These are phyloP conservation scores for Synchiropus splendidus DNA, from an alignment of 2,113 vertebrate genomes.

Conservation along the genomic window DNA sequence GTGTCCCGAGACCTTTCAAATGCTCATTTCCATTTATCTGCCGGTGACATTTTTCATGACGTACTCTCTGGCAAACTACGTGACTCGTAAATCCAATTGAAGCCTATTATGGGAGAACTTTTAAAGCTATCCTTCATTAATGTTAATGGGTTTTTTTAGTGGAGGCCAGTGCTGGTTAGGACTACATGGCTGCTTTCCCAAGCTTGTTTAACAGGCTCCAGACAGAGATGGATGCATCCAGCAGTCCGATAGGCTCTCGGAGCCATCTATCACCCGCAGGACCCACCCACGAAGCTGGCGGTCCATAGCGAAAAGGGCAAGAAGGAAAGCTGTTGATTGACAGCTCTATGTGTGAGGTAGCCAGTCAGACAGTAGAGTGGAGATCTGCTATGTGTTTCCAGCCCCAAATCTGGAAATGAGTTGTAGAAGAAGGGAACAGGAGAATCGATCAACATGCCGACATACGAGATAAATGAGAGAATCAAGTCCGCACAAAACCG, in stretches of 20 bases:
- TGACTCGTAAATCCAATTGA: constrained; percentile 66
- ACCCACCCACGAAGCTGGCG: constrained; percentile 61
- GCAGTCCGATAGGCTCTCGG: constrained; percentile 59
- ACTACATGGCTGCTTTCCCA: constrained; percentile 69
- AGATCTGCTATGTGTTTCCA: constrained; percentile 55
- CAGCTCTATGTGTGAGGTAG: constrained; percentile 60
- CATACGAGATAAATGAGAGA: constrained; percentile 55
- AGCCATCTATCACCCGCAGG: constrained; percentile 61
- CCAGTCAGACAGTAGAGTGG: constrained; percentile 48
- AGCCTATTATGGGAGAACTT: constrained; percentile 66
- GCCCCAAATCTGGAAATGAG: constrained; percentile 55
- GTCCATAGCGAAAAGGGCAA: constrained; percentile 62
- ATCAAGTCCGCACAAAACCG: constrained; percentile 45
- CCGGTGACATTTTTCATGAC: constrained; percentile 56
- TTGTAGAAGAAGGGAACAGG: constrained; percentile 57
- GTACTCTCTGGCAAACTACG: constrained; percentile 58
- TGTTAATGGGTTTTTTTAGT: constrained; percentile 70
- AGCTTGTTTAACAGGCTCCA: constrained; percentile 66
- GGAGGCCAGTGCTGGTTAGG: constrained; percentile 69
- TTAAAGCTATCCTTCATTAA: constrained; percentile 72
- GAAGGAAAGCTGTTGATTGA: constrained; percentile 60
- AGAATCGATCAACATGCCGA: constrained; percentile 61
- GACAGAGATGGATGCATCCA: constrained; percentile 62
- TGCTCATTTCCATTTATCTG: constrained; percentile 54
- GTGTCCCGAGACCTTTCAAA: constrained; percentile 43